phyloP scores from a whole-genome alignment of 1,140 invertebrate genomes.

The Geopemphigus sp. region DNA sequence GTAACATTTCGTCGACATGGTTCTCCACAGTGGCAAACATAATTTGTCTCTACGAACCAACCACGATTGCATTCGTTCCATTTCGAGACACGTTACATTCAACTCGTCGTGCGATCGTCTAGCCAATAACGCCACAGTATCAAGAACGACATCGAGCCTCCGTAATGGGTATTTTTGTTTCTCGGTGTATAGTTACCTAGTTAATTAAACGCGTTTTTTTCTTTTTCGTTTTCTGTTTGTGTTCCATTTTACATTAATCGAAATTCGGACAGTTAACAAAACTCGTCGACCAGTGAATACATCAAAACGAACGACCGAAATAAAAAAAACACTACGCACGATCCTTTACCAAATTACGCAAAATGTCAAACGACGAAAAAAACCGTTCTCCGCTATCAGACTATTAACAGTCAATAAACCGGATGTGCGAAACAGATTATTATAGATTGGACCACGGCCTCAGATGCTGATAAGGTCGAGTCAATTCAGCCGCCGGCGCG shows the following conservation, averaged over 20 bases:
- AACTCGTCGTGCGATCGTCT: too few species aligned
- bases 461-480: too few species aligned
- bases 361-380: background rate
- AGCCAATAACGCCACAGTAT: background rate
- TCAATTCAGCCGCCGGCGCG: too few species aligned
- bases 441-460: too few species aligned
- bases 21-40: conserved; percentile 5
- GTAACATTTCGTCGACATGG: conserved; percentile 38
- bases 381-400: background rate
- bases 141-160: too few species aligned
- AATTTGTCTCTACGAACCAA: conserved; percentile 12
- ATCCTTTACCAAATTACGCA: background rate
- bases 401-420: background rate
- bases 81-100: background rate
- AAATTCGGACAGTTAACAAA: conserved; percentile 1
- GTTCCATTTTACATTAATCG: conserved; percentile 5
- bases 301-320: background rate
- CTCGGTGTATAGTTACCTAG: background rate
- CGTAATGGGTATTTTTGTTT: background rate
- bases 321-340: background rate
- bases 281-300: background rate
- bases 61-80: conserved; percentile 36
- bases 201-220: background rate
- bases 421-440: background rate
- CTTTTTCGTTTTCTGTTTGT: conserved; percentile 20